Percentiles rank a stretch among this genome's conserved stretches.
These are phyloP conservation scores for Periophthalmus modestus DNA, from an alignment of 2,113 vertebrate genomes.

Conservation along the genomic window DNA sequence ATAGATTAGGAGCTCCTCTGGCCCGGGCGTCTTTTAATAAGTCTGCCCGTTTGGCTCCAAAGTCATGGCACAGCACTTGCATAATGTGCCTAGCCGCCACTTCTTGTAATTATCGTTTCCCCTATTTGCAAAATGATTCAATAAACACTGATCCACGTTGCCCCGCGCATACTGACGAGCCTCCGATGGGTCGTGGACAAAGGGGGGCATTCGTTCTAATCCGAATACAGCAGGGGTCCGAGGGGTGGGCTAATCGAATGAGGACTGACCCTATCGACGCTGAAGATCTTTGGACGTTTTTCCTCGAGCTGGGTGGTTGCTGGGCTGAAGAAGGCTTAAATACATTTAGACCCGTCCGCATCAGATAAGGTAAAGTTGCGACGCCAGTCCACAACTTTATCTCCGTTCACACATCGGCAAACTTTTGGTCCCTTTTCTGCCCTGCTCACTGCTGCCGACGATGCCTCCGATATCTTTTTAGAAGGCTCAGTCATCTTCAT, in stretches of 20 bases:
- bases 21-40: slow-evolving; percentile 77
- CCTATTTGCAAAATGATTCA: slow-evolving; percentile 81
- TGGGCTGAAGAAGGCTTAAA: slow-evolving; percentile 45
- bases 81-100: slow-evolving; percentile 77
- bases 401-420: slow-evolving; percentile 68
- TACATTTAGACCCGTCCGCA: slow-evolving; percentile 62
- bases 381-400: slow-evolving; percentile 50
- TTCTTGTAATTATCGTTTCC: slow-evolving; percentile 81
- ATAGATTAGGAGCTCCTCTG: slow-evolving; percentile 79
- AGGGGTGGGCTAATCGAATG: slow-evolving; percentile 73
- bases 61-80: slow-evolving; percentile 82
- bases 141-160: slow-evolving; percentile 77
- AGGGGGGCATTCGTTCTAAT: slow-evolving; percentile 56
- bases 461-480: slow-evolving; percentile 51
- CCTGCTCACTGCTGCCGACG: slow-evolving; percentile 31
- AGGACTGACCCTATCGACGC: slow-evolving; percentile 68
- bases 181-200: slow-evolving; percentile 51
- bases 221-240: slow-evolving; percentile 55
- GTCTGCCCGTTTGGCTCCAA: slow-evolving; percentile 74
- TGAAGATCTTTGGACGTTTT: slow-evolving; percentile 54
- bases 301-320: slow-evolving; percentile 35
- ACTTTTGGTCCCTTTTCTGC: slow-evolving; percentile 53
- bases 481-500: slow-evolving; percentile 56
- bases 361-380: slow-evolving; percentile 65
- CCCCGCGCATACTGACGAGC: slow-evolving; percentile 73